phyloP scores from a whole-genome alignment of 1,140 invertebrate species.

The Oryzaephilus surinamensis region DNA sequence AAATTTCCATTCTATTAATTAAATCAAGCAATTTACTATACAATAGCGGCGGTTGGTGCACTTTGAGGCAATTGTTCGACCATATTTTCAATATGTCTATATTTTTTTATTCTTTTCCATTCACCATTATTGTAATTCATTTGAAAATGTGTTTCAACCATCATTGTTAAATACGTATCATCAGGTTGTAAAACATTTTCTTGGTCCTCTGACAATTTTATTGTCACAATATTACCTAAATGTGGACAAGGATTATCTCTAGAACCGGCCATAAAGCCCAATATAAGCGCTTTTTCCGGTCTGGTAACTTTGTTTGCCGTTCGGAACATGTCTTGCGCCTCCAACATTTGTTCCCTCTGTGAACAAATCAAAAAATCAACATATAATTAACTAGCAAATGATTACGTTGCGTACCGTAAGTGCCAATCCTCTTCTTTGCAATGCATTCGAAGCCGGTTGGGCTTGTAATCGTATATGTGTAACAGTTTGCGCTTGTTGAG shows the following conservation, averaged over 20 bases:
- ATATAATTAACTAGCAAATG: not conserved
- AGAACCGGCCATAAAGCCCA: conserved; percentile 96
- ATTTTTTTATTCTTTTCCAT: conserved; percentile 86
- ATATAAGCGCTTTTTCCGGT: conserved; percentile 92
- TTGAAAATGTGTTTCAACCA: conserved; percentile 89
- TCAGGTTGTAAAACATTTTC: conserved; percentile 69
- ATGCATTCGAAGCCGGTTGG: conserved; percentile 40
- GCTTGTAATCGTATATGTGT: conserved; percentile 47
- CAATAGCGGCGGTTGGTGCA: conserved; percentile 20
- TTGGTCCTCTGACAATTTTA: conserved; percentile 81
- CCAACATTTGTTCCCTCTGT: conserved; percentile 89
- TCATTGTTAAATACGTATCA: conserved; percentile 59
- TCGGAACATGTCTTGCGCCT: conserved; percentile 95
- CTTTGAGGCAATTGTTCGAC: conserved; percentile 29
- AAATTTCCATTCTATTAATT: conserved; percentile 13
- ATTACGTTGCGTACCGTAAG: conserved; percentile 53
- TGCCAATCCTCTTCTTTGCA: conserved; percentile 61
- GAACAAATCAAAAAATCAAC: conserved; percentile 17
- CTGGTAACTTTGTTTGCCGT: conserved; percentile 91
- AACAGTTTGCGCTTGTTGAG: conserved; percentile 37
- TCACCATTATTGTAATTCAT: conserved; percentile 94
- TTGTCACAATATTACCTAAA: conserved; percentile 84
- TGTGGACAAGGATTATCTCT: conserved; percentile 92
- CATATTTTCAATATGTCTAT: conserved; percentile 51
- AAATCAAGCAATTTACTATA: no score